A percentile compares a stretch with the other conserved stretches of the same genome.
Conservation (phyloP, 2,797 vertebrate species). For the Sebastes wilsoni region DNA sequence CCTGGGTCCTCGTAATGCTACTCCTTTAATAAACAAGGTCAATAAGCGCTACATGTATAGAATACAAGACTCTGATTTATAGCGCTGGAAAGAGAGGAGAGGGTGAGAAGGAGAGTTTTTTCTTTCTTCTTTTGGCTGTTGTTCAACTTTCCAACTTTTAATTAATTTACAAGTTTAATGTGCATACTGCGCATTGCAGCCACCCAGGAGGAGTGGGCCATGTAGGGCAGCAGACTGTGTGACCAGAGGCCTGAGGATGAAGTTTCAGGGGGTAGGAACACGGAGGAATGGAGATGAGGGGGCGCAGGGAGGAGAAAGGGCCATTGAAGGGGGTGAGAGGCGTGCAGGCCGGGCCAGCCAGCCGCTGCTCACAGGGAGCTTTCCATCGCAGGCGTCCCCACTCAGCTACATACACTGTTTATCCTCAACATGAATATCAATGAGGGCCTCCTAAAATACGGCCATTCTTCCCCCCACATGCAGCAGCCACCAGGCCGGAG, state of each 20-base stretch:
- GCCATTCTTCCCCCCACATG: slow-evolving; percentile 72
- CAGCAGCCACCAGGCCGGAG: slow-evolving; percentile 72
- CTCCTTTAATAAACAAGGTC: slow-evolving; percentile 68
- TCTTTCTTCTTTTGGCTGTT: slow-evolving; percentile 68
- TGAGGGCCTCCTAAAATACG: slow-evolving; percentile 78
- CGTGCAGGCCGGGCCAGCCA: slow-evolving; percentile 71
- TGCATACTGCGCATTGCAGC: slow-evolving; percentile 75
- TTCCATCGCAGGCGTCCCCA: slow-evolving; percentile 83
- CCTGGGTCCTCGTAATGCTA: slow-evolving; percentile 52
- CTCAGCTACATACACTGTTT: slow-evolving; percentile 83
- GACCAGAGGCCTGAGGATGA: slow-evolving; percentile 69
- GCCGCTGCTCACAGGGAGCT: slow-evolving; percentile 80
- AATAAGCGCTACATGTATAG: slow-evolving; percentile 66
- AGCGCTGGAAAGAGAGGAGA: slow-evolving; percentile 52
- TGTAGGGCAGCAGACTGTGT: slow-evolving; percentile 64
- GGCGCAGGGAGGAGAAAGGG: slow-evolving; percentile 72
- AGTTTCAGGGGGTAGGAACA: slow-evolving; percentile 66
- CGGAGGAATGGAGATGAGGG: slow-evolving; percentile 74
- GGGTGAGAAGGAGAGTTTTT: slow-evolving; percentile 34
- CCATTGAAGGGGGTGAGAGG: slow-evolving; percentile 78
- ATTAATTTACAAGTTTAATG: slow-evolving; percentile 83
- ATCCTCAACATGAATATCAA: slow-evolving; percentile 83
- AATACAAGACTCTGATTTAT: slow-evolving; percentile 81
- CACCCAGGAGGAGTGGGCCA: slow-evolving; percentile 77
- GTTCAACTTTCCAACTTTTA: slow-evolving; percentile 81